Percentiles rank a stretch among this genome's conserved stretches.
phyloP scores from a whole-genome alignment of 1,140 invertebrate genomes.

The Drosophila orena region DNA sequence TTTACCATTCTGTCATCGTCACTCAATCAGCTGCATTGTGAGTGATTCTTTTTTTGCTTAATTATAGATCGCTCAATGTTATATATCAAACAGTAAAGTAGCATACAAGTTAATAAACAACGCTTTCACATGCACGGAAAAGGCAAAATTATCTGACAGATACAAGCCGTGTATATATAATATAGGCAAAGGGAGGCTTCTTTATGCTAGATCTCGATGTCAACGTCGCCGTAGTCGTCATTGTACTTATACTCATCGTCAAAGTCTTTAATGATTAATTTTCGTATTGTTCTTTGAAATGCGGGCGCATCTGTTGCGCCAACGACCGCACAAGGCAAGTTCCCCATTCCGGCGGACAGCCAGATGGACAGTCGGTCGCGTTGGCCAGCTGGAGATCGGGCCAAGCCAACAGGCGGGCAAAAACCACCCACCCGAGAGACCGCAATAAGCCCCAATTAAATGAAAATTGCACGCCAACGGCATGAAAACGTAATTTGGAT shows the following conservation, averaged over 20 bases:
- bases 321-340: conserved; percentile 62
- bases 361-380: conserved; percentile 21
- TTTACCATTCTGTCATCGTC: conserved; percentile 32
- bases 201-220: conserved; percentile 59
- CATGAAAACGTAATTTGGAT: conserved; percentile 63
- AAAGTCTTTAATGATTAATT: conserved; percentile 78
- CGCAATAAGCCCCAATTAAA: conserved; percentile 76
- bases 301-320: conserved; percentile 76
- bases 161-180: conserved; percentile 22
- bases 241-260: conserved; percentile 50
- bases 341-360: conserved; percentile 9
- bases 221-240: conserved; percentile 49
- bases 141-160: conserved; percentile 41
- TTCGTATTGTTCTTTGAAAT: conserved; percentile 73
- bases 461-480: conserved; percentile 68
- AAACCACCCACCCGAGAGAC: conserved; percentile 66
- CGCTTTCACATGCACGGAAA: conserved; percentile 29
- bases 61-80: conserved; percentile 64
- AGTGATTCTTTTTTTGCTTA: conserved; percentile 47
- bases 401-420: conserved; percentile 34
- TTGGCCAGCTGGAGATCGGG: conserved; percentile 54
- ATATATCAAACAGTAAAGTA: conserved; percentile 59
- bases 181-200: conserved; percentile 5
- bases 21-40: conserved; percentile 33
- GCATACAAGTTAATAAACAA: conserved; percentile 69